Evolutionary conservation across 2,888 invertebrate species (phyloP), one percentile per base, ranked within the genome.

Genomic region (Rambutsinella grinnellia): DNA sequence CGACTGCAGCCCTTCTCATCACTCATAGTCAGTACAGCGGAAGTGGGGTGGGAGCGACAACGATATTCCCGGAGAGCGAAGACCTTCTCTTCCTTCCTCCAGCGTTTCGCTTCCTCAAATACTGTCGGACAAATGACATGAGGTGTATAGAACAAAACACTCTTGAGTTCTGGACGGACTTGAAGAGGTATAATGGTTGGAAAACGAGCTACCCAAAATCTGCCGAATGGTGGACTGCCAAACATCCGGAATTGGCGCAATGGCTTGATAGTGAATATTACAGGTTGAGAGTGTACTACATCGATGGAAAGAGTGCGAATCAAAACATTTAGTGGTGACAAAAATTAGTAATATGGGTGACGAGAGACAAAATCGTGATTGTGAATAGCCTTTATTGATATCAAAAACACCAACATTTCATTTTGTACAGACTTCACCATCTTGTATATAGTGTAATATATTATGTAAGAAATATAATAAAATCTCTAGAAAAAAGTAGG

Each of bases 141-240:
- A 61, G 53, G 28, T 75, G 75, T 19, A 75, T 75, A n/a, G 75
- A 75, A 27, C 75, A 75, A 24, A 75, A 75, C 49, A 67, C 56
- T 23, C 36, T 68, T 8, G 75, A 75, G 47, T 54, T 75, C 2
- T 75, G 75, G 75, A 28, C 26, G 28, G 75, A 75, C 57, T 21
- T 75, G 46, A 67, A 75, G 21, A 26, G 75, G 19, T 68, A 67
- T 49, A 47, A 27, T 1, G 24, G 27, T 19, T 75, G 75, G 75
- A 67, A 68, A 23, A 26, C 28, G 21, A 61, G 67, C 28, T 75
- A 28, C n/a, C 75, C 75, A 2, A 46, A n/a, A 26, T 75, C 75
- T 1, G 51, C 67, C 2, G 5, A 44, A 6, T 67, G 67, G 67
- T 75, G 75, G 75, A 75, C 28, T 19, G 13, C 49, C 3, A 67